Evolutionary conservation across 2,888 invertebrate genomes (phyloP).

Genomic region (Eremobia ochroleuca): DNA sequence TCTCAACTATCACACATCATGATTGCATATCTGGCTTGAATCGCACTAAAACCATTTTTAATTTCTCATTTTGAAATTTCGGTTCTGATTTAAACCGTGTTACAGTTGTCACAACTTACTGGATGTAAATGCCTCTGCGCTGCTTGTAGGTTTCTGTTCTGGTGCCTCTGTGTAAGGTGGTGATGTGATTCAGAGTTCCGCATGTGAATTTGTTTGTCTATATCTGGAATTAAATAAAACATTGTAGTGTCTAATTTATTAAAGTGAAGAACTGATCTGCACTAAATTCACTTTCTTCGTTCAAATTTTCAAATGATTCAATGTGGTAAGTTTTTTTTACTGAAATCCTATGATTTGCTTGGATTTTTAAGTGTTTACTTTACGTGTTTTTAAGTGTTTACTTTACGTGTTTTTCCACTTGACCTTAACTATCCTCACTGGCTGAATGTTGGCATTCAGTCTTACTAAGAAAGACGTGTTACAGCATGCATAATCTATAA

Average conservation of each 20-base stretch:
- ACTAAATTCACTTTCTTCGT: background rate
- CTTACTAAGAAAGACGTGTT: background rate
- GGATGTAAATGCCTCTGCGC: conserved; percentile 87
- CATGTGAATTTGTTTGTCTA: conserved; percentile 88
- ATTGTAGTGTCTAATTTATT: background rate
- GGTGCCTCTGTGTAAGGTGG: conserved; percentile 83
- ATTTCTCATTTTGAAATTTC: background rate
- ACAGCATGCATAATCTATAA: too few species aligned
- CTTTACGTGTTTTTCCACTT: background rate
- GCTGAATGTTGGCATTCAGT: background rate
- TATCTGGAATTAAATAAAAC: conserved; percentile 75
- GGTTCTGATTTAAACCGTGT: background rate
- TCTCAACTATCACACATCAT: background rate
- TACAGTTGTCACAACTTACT: conserved; percentile 69
- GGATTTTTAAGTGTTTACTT: background rate
- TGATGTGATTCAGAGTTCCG: conserved; percentile 83
- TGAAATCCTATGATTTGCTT: background rate
- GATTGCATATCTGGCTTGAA: background rate
- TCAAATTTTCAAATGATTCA: background rate
- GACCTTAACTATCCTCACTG: background rate
- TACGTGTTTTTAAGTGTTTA: background rate
- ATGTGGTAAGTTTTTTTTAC: background rate
- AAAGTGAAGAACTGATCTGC: too few species aligned
- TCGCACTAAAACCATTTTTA: background rate
- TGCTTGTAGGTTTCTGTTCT: conserved; percentile 82